Percentiles rank a stretch among this genome's conserved stretches.
Evolutionary conservation across 1,140 invertebrate species (phyloP).

Genomic region (Saccostrea echinata): DNA sequence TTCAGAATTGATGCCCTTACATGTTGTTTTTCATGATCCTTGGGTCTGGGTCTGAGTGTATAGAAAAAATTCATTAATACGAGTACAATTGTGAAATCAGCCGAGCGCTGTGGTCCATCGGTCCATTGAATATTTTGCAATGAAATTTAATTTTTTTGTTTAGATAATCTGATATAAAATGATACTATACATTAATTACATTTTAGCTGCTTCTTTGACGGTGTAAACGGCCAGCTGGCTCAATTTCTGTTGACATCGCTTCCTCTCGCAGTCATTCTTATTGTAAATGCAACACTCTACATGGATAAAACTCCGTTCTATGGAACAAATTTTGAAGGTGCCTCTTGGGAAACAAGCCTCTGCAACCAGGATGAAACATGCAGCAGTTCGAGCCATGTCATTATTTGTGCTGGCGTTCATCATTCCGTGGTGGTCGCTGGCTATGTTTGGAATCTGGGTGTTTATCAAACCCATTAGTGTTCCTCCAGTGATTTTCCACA

Average conservation of each 20-base stretch:
- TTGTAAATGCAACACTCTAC: slow-evolving; percentile 58
- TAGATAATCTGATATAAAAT: too few species aligned
- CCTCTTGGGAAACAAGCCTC: slow-evolving; percentile 30
- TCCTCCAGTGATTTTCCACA: not conserved
- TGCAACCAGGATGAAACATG: slow-evolving; percentile 34
- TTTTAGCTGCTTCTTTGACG: slow-evolving; percentile 65
- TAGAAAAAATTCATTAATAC: too few species aligned
- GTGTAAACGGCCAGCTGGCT: slow-evolving; percentile 54
- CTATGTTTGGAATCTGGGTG: slow-evolving; percentile 52
- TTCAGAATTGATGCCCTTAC: too few species aligned
- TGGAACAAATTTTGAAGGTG: slow-evolving; percentile 35
- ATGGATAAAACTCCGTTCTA: slow-evolving; percentile 53
- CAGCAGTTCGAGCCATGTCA: slow-evolving; percentile 60
- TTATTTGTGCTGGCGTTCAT: slow-evolving; percentile 61
- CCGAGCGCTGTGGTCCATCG: too few species aligned
- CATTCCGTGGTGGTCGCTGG: slow-evolving; percentile 62
- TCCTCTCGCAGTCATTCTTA: slow-evolving; percentile 51
- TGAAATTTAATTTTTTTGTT: too few species aligned
- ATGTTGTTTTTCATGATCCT: too few species aligned
- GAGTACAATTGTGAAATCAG: too few species aligned
- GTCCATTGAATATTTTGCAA: too few species aligned
- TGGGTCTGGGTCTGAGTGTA: too few species aligned
- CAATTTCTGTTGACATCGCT: slow-evolving; percentile 58
- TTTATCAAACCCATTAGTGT: not conserved
- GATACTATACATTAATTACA: too few species aligned